Evolutionary conservation across 35 echinoderm and acorn worm genomes (phyloP).

Genomic region (Holothuria glaberrima): DNA sequence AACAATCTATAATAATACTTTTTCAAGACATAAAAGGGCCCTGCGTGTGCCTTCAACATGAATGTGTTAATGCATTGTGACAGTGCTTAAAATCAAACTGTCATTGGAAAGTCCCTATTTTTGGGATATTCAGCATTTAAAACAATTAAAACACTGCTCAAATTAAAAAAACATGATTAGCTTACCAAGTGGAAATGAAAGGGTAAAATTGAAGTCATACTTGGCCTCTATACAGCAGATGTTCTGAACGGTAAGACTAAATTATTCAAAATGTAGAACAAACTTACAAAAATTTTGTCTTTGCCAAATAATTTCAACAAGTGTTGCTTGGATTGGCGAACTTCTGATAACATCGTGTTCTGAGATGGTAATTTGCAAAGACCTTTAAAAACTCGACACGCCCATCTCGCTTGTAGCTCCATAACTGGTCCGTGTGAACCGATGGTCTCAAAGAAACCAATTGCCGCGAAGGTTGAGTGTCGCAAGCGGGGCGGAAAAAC

Average conservation of each 20-base stretch:
- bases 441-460: slow-evolving; percentile 54
- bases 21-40: too few relatives aligned
- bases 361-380: slow-evolving; percentile 35
- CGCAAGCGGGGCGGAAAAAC: slow-evolving; percentile 63
- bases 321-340: neutral
- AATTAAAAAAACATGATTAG: neutral
- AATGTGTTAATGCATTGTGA: too few relatives aligned
- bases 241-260: too few relatives aligned
- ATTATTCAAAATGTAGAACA: neutral
- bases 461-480: slow-evolving; percentile 46
- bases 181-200: neutral
- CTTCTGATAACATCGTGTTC: slow-evolving; percentile 33
- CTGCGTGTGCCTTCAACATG: too few relatives aligned
- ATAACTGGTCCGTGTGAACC: slow-evolving; percentile 46
- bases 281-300: slow-evolving; percentile 83
- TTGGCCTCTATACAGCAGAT: too few relatives aligned
- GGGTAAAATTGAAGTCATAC: neutral
- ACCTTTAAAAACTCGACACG: slow-evolving; percentile 54
- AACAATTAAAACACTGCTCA: too few relatives aligned
- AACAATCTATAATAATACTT: too few relatives aligned
- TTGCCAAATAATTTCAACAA: slow-evolving; percentile 74
- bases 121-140: too few relatives aligned
- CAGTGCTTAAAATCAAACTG: too few relatives aligned
- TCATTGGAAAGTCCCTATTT: too few relatives aligned
- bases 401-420: slow-evolving; percentile 72